These are phyloP conservation scores for Cisticola juncidis DNA, from an alignment of 2,113 vertebrate genomes.

Conservation along the genomic window DNA sequence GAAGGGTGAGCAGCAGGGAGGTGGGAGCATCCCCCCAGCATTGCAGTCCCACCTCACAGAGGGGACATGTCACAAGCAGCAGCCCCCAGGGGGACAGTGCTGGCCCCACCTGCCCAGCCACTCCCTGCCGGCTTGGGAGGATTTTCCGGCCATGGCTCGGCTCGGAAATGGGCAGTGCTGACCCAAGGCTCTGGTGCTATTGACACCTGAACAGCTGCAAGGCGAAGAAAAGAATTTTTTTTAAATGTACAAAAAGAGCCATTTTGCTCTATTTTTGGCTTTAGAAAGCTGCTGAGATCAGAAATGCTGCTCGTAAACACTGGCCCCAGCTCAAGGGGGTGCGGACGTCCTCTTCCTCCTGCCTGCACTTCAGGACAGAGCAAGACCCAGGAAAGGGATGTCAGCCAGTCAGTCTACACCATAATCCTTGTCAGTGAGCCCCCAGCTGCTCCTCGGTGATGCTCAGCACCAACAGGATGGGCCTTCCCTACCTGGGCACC, in stretches of 20 bases:
- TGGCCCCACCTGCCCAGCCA: neutral
- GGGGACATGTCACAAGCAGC: neutral
- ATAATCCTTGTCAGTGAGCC: accelerated
- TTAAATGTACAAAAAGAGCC: neutral
- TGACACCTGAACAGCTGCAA: conserved; percentile 34
- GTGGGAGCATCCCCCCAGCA: neutral
- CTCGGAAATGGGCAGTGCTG: neutral
- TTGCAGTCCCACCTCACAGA: accelerated
- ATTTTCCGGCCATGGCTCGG: accelerated
- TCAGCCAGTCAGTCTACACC: neutral
- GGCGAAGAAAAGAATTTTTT: neutral
- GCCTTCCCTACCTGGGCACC: neutral
- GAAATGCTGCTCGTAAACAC: neutral
- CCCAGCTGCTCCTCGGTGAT: accelerated
- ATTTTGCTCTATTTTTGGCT: conserved; percentile 22
- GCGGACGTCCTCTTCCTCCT: accelerated
- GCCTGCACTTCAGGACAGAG: neutral
- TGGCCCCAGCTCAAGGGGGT: neutral
- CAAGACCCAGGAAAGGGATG: accelerated
- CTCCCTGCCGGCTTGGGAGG: accelerated
- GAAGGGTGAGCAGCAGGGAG: neutral
- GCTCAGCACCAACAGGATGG: neutral
- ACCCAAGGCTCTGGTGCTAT: neutral
- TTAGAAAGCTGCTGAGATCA: conserved; percentile 12
- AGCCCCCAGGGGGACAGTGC: neutral